These are phyloP conservation scores for Egretta garzetta DNA, from an alignment of 2,113 vertebrate genomes.

Conservation along the genomic window DNA sequence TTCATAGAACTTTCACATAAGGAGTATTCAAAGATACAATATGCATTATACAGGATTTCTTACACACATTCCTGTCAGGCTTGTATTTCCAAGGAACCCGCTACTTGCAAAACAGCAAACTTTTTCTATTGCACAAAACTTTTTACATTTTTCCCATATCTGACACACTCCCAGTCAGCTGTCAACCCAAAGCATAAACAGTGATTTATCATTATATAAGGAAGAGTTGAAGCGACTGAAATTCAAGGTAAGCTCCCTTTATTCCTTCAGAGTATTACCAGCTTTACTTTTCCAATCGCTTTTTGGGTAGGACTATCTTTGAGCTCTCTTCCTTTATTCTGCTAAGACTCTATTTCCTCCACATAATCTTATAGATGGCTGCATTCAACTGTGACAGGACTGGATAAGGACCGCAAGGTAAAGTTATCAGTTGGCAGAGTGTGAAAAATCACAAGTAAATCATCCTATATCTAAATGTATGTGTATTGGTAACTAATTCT, in stretches of 20 bases:
- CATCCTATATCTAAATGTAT: background rate
- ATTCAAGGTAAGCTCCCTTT: slow-evolving; percentile 29
- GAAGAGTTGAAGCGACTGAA: slow-evolving; percentile 5
- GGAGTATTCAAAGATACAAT: background rate
- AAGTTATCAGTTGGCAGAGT: slow-evolving; percentile 20
- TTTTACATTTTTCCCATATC: background rate
- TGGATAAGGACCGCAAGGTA: slow-evolving; percentile 49
- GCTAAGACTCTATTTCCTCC: slow-evolving; percentile 66
- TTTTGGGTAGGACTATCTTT: slow-evolving; percentile 30
- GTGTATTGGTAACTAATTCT: slow-evolving; percentile 13
- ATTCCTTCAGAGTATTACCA: slow-evolving; percentile 28
- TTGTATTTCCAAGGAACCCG: background rate
- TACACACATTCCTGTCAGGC: background rate
- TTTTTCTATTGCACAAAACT: slow-evolving; percentile 7
- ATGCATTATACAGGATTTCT: background rate
- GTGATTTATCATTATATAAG: slow-evolving; percentile 37
- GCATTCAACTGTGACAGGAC: slow-evolving; percentile 68
- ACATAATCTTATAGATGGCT: slow-evolving; percentile 60
- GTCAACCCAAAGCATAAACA: background rate
- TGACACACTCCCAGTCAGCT: slow-evolving; percentile 9
- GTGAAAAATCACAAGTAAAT: slow-evolving; percentile 49
- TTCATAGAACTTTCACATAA: background rate
- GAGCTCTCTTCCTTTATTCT: slow-evolving; percentile 36
- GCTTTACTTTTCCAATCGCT: slow-evolving; percentile 24
- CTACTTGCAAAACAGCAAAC: background rate